Base-by-base conservation (phyloP, 2,113 vertebrate species). In the Suncus etruscus region DNA sequence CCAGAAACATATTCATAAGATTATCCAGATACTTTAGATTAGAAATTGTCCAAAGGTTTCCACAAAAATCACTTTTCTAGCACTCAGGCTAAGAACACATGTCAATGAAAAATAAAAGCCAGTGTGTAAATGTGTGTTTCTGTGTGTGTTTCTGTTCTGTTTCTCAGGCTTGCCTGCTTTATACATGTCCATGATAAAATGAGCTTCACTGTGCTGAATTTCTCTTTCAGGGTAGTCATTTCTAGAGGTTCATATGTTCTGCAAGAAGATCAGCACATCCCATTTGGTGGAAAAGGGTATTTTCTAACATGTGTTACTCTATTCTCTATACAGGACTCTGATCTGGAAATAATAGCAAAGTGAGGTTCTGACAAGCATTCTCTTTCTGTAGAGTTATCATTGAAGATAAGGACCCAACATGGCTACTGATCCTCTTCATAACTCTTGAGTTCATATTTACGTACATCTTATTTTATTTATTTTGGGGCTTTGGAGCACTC, bases 401-500 rank as follows among this genome's bases (percentile, higher is more conserved):
- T 65, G 29, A 79, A 69, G 82, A 70, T 48, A 14, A 11, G 39
- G 83, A n/a, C 79, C 72, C 92, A 91, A 32, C 81, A 89, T 85
- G 81, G 82, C 75, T 91, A 61, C 25, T 50, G 14, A 77, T 82
- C 75, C 72, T 81, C 77, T 54, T 77, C 48, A 81, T 73, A 80
- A 3, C 5, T 87, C 75, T 92, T 85, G 75, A 86, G 91, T 95
- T 94, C n/a, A 45, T 65, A 94, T 92, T 94, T 90, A 92, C 94
- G 78, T 92, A 61, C 16, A 61, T 22, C 18, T 61, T 61, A 61
- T 22, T 61, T 61, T 22, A 61, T 20, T 54, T 54, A 54, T 61
- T 61, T 61, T 22, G 58, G 18, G 58, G 4, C 3, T 22, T 61
- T 5, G 58, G 58, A 22, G 58, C 58, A 61, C 58, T 61, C 14